phyloP scores from a whole-genome alignment of 2,888 invertebrate genomes.

The Abrostola tripartita region DNA sequence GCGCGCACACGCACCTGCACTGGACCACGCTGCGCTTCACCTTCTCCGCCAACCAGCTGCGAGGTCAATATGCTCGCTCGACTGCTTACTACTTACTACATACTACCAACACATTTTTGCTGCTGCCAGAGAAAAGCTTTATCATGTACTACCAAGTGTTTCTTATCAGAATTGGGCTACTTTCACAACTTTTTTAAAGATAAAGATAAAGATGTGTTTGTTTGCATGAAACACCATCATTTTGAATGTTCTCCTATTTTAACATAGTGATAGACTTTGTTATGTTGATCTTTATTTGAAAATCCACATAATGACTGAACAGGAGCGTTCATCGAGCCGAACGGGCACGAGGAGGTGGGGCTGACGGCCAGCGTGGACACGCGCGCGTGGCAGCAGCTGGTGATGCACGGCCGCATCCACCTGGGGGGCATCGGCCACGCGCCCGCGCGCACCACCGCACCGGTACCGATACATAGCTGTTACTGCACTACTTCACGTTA shows the following conservation, averaged over 20 bases:
- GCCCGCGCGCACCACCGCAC: slow-evolving; percentile 38
- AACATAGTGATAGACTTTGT: not conserved
- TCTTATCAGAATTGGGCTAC: not conserved
- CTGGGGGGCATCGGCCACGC: slow-evolving; percentile 74
- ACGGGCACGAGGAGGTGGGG: slow-evolving; percentile 85
- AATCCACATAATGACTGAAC: not conserved
- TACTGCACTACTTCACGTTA: slow-evolving; percentile 5
- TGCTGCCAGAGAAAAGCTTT: no score
- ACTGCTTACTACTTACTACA: no score
- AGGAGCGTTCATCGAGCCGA: slow-evolving; percentile 79
- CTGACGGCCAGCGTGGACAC: slow-evolving; percentile 83
- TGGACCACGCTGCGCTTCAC: slow-evolving; percentile 84
- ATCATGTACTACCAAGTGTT: no score
- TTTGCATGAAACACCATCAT: no score
- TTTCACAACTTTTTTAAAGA: not conserved
- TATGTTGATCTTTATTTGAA: no score
- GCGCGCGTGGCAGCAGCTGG: slow-evolving; percentile 83
- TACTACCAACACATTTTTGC: no score
- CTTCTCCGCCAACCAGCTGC: slow-evolving; percentile 52
- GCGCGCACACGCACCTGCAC: slow-evolving; percentile 64
- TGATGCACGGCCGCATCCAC: slow-evolving; percentile 78
- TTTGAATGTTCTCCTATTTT: not conserved
- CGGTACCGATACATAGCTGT: slow-evolving; percentile 8
- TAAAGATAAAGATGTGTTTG: no score
- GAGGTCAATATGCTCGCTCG: slow-evolving; percentile 50